Evolutionary conservation across 2,797 vertebrate genomes (phyloP).

Genomic region (Acanthopagrus latus): DNA sequence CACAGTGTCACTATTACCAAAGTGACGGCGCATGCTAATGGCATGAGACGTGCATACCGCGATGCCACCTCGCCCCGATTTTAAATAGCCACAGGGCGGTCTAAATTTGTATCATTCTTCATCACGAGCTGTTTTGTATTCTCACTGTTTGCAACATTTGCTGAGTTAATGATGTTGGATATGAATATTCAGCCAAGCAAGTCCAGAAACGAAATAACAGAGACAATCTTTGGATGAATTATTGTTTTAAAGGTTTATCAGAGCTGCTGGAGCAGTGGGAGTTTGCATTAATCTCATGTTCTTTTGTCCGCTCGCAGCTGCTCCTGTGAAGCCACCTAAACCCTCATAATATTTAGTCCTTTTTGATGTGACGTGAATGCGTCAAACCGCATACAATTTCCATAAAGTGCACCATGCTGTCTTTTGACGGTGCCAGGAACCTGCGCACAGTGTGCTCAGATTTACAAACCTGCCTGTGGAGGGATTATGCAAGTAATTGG

Average conservation of each 20-base stretch:
- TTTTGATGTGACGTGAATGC: conserved; percentile 23
- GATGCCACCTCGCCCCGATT: conserved; percentile 13
- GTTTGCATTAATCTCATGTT: conserved; percentile 2
- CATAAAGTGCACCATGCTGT: conserved; percentile 25
- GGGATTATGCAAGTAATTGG: conserved; percentile 72
- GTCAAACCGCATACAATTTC: conserved; percentile 17
- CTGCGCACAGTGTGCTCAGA: conserved; percentile 27
- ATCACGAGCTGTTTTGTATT: conserved; percentile 44
- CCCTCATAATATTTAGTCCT: conserved; percentile 7
- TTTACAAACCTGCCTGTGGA: conserved; percentile 55
- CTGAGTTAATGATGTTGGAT: conserved; percentile 49
- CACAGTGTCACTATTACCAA: conserved; percentile 47
- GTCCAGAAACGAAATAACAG: conserved; percentile 15
- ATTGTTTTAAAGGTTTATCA: conserved; percentile 23
- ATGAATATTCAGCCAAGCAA: conserved; percentile 46
- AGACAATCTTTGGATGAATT: neutral
- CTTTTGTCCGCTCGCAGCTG: conserved; percentile 8
- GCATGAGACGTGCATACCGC: conserved; percentile 27
- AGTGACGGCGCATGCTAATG: conserved; percentile 45
- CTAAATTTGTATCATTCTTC: conserved; percentile 54
- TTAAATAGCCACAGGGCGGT: conserved; percentile 32
- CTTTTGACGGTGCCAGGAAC: conserved; percentile 29
- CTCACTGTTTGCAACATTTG: conserved; percentile 34
- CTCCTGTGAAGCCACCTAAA: conserved; percentile 19
- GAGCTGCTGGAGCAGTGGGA: neutral